Conservation (phyloP, 1,140 invertebrate genomes). For the Bathynomus jamesi region DNA sequence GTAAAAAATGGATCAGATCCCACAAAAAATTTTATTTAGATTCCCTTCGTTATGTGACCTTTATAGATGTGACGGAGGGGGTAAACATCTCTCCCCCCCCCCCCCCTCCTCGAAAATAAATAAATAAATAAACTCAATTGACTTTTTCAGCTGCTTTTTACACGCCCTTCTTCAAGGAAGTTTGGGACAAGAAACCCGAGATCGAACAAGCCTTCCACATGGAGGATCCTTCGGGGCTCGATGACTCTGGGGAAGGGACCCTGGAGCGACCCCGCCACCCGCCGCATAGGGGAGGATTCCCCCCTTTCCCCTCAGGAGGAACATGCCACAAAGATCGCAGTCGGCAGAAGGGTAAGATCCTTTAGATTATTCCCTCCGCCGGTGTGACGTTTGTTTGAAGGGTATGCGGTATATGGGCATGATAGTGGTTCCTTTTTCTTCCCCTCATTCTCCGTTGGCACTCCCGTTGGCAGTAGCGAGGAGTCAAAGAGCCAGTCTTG, state of each 20-base stretch:
- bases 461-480: neutral
- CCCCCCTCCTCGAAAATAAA: too few species aligned
- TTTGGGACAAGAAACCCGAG: conserved; percentile 90
- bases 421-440: neutral
- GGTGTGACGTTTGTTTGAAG: too few species aligned
- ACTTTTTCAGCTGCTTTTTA: conserved; percentile 74
- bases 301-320: conserved; percentile 49
- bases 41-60: too few species aligned
- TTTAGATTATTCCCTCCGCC: too few species aligned
- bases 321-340: conserved; percentile 36
- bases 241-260: conserved; percentile 61
- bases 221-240: conserved; percentile 61
- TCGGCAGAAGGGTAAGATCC: conserved; percentile 44
- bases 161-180: conserved; percentile 83
- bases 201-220: conserved; percentile 87
- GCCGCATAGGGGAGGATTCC: conserved; percentile 45
- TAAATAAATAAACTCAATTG: too few species aligned
- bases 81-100: too few species aligned
- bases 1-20: too few species aligned
- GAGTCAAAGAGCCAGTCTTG: too few species aligned
- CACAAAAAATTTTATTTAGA: too few species aligned
- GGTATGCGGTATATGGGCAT: too few species aligned
- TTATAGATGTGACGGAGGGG: too few species aligned
- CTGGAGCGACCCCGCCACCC: conserved; percentile 53
- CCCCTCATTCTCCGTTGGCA: neutral